These are phyloP conservation scores for Ceratina japonica DNA, from an alignment of 1,140 invertebrate genomes.

Conservation along the genomic window DNA sequence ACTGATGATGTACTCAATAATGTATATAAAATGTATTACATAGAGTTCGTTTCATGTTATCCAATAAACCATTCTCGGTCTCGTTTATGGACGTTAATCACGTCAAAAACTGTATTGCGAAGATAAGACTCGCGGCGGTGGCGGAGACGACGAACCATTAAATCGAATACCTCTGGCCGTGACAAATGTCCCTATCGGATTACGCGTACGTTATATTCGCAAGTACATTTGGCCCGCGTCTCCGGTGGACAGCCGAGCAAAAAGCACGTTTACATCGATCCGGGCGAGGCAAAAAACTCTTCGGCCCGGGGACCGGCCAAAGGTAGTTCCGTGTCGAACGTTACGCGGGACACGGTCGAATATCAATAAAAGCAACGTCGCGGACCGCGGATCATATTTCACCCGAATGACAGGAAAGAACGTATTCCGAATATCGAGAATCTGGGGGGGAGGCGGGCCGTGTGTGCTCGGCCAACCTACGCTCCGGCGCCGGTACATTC, in stretches of 20 bases:
- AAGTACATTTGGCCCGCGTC: neutral
- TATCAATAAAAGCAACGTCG: slow-evolving; percentile 35
- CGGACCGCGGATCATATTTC: slow-evolving; percentile 34
- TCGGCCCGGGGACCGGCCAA: too few species aligned
- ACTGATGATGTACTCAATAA: too few species aligned
- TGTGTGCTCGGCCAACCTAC: too few species aligned
- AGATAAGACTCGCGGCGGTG: too few species aligned
- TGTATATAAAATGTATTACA: too few species aligned
- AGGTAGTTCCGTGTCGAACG: neutral
- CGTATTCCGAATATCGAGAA: neutral
- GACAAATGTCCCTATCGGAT: neutral
- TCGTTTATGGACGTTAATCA: too few species aligned
- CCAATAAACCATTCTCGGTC: too few species aligned
- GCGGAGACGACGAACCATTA: neutral
- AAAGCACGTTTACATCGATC: slow-evolving; percentile 9
- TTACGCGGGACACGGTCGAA: slow-evolving; percentile 27
- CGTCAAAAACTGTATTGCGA: too few species aligned
- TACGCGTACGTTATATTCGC: neutral
- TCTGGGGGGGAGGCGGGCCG: neutral
- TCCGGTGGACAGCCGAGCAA: neutral
- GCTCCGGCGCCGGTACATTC: neutral
- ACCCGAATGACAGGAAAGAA: slow-evolving; percentile 9
- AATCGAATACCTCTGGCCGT: neutral
- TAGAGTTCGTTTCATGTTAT: too few species aligned
- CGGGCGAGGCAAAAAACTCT: neutral